Conservation (phyloP, 2,797 vertebrate genomes). For the Liasis olivaceus region DNA sequence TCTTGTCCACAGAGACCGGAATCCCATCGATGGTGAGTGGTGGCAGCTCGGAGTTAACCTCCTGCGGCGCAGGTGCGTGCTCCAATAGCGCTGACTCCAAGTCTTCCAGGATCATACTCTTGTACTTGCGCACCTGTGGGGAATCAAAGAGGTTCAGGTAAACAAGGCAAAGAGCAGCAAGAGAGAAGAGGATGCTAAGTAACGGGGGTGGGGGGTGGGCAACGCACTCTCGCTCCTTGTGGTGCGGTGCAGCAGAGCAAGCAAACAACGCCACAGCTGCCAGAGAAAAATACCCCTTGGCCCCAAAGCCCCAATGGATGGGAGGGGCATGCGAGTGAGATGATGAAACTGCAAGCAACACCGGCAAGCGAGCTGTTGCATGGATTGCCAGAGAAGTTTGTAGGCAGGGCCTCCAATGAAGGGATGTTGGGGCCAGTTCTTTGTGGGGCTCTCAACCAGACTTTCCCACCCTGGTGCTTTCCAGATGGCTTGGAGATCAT, state of each 20-base stretch:
- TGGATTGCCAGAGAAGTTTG: constrained; percentile 19
- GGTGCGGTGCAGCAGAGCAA: constrained; percentile 29
- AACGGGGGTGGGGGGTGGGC: constrained; percentile 22
- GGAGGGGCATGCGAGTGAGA: background rate
- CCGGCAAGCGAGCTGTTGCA: fast-evolving
- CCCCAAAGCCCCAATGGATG: constrained; percentile 5
- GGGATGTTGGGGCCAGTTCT: too few species aligned
- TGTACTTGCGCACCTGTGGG: constrained; percentile 96
- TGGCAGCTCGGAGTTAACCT: constrained; percentile 92
- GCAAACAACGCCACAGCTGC: constrained; percentile 54
- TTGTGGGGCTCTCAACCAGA: background rate
- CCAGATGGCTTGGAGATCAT: too few species aligned
- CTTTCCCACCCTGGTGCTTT: too few species aligned
- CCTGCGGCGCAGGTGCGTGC: constrained; percentile 91
- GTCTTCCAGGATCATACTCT: constrained; percentile 96
- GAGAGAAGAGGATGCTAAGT: constrained; percentile 44
- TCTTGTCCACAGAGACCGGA: constrained; percentile 98
- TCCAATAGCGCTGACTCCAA: constrained; percentile 94
- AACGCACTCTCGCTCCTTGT: constrained; percentile 23
- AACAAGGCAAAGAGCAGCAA: constrained; percentile 67
- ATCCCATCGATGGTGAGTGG: constrained; percentile 98
- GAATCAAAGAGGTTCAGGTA: constrained; percentile 64
- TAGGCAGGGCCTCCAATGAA: background rate
- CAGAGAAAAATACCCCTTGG: constrained; percentile 53
- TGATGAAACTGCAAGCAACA: constrained; percentile 75